Evolutionary conservation across 2,113 vertebrate species (phyloP).

Genomic region (Leiothrix lutea): DNA sequence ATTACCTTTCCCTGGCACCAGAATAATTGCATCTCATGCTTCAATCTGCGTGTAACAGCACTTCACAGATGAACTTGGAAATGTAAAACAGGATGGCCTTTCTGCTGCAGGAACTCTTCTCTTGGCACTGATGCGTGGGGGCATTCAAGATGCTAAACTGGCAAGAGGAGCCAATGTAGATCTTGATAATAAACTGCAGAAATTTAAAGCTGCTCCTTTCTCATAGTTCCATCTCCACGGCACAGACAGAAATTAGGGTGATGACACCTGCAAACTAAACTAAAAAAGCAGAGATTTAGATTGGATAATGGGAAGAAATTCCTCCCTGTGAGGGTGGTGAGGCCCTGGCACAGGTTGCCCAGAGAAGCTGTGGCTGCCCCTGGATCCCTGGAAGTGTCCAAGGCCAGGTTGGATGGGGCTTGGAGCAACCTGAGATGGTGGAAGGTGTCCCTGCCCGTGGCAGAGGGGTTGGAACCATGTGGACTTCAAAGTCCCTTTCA

Average conservation of each 20-base stretch:
- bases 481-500: not conserved
- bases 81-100: not conserved
- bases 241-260: not conserved
- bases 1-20: not conserved
- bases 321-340: fast-evolving
- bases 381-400: not conserved
- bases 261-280: not conserved
- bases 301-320: not conserved
- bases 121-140: not conserved
- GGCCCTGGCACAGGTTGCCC: fast-evolving
- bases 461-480: not conserved
- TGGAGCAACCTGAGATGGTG: not conserved
- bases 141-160: not conserved
- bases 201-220: not conserved
- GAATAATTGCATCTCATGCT: slow-evolving; percentile 5
- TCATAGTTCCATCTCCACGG: not conserved
- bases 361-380: not conserved
- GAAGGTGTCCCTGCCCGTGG: not conserved
- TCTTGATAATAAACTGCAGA: not conserved
- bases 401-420: fast-evolving
- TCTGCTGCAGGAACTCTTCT: not conserved
- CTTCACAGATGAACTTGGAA: not conserved
- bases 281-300: not conserved
- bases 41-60: not conserved
- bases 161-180: not conserved